Base-by-base conservation (phyloP, 2,113 vertebrate genomes). In the Nycticorax nycticorax region DNA sequence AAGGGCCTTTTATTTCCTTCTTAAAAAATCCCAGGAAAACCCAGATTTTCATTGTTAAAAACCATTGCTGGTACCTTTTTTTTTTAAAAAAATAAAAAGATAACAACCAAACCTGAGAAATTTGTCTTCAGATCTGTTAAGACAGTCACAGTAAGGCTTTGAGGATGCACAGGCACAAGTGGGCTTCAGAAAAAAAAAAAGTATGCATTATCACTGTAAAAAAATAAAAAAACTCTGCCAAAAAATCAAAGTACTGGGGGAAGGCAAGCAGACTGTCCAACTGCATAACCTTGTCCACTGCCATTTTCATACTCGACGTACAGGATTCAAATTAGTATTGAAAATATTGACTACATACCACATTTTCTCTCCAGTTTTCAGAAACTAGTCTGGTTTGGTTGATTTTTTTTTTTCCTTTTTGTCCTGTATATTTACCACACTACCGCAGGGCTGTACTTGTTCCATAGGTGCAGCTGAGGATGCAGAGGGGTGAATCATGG, bases 131-230 rank as follows among this genome's bases (percentile, higher is more conserved):
- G 86, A 77, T 27, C 82, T 91, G 55, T 82, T 94, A 88, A 87
- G 86, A 57, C 52, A 57, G 45, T 91, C 76, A n/a, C 47, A 82
- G 37, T 77, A 76, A 90, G 69, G 82, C 50, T 88, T 78, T 79
- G 75, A 93, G 82, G 88, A 47, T 73, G 86, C 93, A 52, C 60
- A 96, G 83, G 55, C 94, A 77, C 76, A 89, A 75, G 66, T 88
- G 74, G 37, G 57, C 60, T 50, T 87, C 76, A 86, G 84, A 22
- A 41, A 89, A 67, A 72, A 62, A 72, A 59, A 18, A 14, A 50
- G 17, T 14, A 64, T 15, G 24, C 24, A 78, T 74, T 83, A 24
- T 78, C 30, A 72, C 53, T 66, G 33, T 69, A 57, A 90, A 96
- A 95, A 63, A 85, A 85, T 63, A 45, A 92, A 77, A 48, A 67